phyloP scores from a whole-genome alignment of 2,888 invertebrate species.

The Ophion costatus region DNA sequence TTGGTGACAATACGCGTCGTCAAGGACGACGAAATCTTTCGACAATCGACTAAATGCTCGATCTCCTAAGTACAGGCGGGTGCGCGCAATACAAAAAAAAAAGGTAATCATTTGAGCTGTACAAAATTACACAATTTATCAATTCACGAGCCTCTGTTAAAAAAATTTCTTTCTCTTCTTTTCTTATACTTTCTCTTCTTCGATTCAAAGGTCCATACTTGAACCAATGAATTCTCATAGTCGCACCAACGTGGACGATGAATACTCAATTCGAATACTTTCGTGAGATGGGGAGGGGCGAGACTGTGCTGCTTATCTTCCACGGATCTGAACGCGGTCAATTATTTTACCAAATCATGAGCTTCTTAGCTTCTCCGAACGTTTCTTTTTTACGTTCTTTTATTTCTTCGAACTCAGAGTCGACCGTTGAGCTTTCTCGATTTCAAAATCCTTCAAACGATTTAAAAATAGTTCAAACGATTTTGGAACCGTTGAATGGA shows the following conservation, averaged over 20 bases:
- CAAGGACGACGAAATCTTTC: no score
- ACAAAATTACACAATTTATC: constrained; percentile 31
- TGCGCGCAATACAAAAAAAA: constrained; percentile 26
- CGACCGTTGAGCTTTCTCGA: no score
- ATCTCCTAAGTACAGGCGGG: constrained; percentile 36
- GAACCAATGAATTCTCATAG: not conserved
- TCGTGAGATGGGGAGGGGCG: not conserved
- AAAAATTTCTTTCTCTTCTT: constrained; percentile 2
- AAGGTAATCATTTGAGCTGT: constrained; percentile 3
- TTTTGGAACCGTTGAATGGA: no score
- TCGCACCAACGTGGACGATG: not conserved
- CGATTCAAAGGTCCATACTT: not conserved
- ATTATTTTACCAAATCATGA: not conserved
- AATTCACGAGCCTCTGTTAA: constrained; percentile 53
- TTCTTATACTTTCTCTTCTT: not conserved
- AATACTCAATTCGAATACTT: constrained; percentile 51
- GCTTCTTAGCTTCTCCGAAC: not conserved
- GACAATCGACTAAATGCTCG: constrained; percentile 39
- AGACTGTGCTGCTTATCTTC: constrained; percentile 2
- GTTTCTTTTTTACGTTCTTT: no score
- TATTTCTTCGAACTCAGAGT: no score
- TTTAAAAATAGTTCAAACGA: no score
- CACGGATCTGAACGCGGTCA: not conserved
- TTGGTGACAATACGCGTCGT: no score
- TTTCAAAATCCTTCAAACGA: no score